Evolutionary conservation across 2,797 vertebrate species (phyloP).

Genomic region (Pangasius mekongensis): DNA sequence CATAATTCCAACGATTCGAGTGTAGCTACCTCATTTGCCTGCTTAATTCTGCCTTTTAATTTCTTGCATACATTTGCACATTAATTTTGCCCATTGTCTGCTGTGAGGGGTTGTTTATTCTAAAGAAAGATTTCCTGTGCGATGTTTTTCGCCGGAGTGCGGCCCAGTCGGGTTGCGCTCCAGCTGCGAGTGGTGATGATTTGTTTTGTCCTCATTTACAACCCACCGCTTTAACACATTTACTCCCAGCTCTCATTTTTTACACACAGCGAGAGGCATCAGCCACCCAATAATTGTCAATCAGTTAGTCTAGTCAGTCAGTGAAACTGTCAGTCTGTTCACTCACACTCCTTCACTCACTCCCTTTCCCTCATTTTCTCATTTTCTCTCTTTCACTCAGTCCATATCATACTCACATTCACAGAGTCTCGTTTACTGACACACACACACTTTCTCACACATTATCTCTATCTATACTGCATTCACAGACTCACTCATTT

Average conservation of each 20-base stretch:
- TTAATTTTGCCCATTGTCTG: conserved; percentile 96
- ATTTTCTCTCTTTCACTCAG: conserved; percentile 11
- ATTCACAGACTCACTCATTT: not conserved
- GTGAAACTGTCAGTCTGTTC: conserved; percentile 30
- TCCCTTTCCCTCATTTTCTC: conserved; percentile 15
- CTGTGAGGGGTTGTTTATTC: conserved; percentile 71
- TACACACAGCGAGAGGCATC: conserved; percentile 43
- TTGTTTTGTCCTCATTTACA: conserved; percentile 78
- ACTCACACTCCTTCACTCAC: conserved; percentile 15
- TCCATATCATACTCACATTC: conserved; percentile 1
- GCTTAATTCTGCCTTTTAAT: conserved; percentile 98
- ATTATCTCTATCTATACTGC: not conserved
- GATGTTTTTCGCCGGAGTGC: conserved; percentile 75
- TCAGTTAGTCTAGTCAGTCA: conserved; percentile 48
- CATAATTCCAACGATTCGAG: conserved; percentile 99
- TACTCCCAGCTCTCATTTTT: conserved; percentile 64
- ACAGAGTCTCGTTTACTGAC: not conserved
- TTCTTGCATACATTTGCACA: conserved; percentile 99
- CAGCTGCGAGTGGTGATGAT: conserved; percentile 79
- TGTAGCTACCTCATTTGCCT: conserved; percentile 83
- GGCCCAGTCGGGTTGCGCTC: conserved; percentile 77
- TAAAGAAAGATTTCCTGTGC: conserved; percentile 71
- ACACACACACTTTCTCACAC: not conserved
- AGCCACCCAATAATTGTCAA: conserved; percentile 46
- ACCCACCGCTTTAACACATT: conserved; percentile 76